These are phyloP conservation scores for Callinectes sapidus DNA, from an alignment of 2,888 invertebrate species.

Conservation along the genomic window DNA sequence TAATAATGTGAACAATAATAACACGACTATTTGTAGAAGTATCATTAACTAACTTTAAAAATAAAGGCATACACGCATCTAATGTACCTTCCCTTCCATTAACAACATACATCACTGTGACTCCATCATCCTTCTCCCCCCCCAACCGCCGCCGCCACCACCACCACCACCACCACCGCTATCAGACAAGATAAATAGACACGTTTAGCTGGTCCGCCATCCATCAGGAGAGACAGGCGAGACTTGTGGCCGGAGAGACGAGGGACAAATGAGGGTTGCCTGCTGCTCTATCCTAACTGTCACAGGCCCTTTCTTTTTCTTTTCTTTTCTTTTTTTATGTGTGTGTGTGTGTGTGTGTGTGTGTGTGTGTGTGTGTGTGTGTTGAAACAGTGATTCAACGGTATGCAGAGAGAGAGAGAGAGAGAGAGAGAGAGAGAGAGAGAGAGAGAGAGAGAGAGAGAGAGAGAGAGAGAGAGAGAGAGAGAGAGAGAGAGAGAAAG, in stretches of 20 bases:
- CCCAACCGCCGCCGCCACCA: background rate
- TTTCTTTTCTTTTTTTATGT: background rate
- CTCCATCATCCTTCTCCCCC: background rate
- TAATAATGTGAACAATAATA: background rate
- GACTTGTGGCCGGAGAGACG: conserved; percentile 30
- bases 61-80: background rate
- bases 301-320: background rate
- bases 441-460: background rate
- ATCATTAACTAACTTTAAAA: background rate
- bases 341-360: conserved; percentile 1
- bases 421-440: conserved; percentile 26
- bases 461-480: background rate
- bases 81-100: background rate
- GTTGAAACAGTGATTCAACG: background rate
- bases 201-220: conserved; percentile 21
- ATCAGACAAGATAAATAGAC: conserved; percentile 30
- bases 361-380: background rate
- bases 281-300: conserved; percentile 20
- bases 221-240: conserved; percentile 28
- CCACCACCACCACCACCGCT: background rate
- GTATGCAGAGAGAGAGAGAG: background rate
- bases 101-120: conserved; percentile 23
- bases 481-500: conserved; percentile 19
- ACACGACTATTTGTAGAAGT: background rate
- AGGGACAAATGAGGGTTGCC: conserved; percentile 23